Base-by-base conservation (phyloP, 2,113 vertebrate genomes). In the Numenius arquata region DNA sequence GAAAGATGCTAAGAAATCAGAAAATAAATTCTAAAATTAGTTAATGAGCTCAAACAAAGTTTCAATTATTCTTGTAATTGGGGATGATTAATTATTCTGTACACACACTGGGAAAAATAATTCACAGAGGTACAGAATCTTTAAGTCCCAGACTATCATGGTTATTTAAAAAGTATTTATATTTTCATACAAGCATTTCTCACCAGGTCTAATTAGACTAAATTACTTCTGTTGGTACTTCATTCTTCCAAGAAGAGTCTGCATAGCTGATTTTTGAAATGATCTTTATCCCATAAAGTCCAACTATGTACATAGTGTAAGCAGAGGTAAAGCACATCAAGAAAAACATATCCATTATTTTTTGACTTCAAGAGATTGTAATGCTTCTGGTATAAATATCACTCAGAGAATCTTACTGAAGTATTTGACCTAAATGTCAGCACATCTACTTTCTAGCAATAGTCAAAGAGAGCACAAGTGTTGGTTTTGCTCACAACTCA, bases 81-180 rank as follows among this genome's bases (percentile, higher is more conserved):
- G 16, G 5, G 22, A 68, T 76, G 34, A 82, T 91, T 76, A 95
- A 96, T 93, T 95, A 96, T 91, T 97, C 50, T 82, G 58, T n/a
- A 75, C 30, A 26, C 23, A 74, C 30, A 66, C 30, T 32, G 50
- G n/a, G 40, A 89, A 92, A 96, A 96, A 73, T 52, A 91, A 71
- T 1, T 30, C 29, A 59, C 6, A 45, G 62, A 95, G 77, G 88
- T 89, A 92, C 30, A 78, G 79, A 93, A 81, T 84, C 53, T 95
- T 75, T 84, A 73, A 65, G 38, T 77, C 75, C 62, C 87, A 92
- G 81, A 93, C 76, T 55, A 91, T 47, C 14, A 84, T 21, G 45
- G 45, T 85, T 95, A 82, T 93, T 65, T 65, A 8, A 65, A 52
- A 90, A 85, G 38, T 93, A 83, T 85, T 92, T 93, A 58, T 91